Evolutionary conservation across 1,140 invertebrate species (phyloP).

Genomic region (Drosophila prosaltans): DNA sequence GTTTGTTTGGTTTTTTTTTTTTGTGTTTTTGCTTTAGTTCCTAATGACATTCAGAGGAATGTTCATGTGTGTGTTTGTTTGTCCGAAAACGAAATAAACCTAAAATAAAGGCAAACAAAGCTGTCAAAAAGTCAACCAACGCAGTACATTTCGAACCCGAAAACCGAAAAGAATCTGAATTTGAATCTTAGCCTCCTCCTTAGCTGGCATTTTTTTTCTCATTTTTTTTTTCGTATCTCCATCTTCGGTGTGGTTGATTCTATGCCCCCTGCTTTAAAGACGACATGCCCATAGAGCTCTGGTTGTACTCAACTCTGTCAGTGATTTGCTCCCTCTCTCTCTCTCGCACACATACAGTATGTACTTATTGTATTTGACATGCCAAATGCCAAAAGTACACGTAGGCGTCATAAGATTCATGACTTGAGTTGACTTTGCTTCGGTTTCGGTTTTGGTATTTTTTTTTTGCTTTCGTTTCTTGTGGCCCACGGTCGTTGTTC

Average conservation of each 20-base stretch:
- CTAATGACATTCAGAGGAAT: constrained; percentile 19
- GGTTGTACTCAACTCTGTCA: constrained; percentile 1
- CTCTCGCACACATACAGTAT: constrained; percentile 2
- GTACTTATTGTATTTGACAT: constrained; percentile 82
- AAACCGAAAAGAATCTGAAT: not conserved
- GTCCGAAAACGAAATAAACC: constrained; percentile 6
- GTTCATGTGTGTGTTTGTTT: not conserved
- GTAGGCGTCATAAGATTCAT: constrained; percentile 16
- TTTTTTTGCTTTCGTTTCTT: constrained; percentile 13
- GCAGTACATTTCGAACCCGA: constrained; percentile 14
- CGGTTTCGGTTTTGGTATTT: not conserved
- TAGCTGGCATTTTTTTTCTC: not conserved
- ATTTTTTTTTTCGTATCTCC: constrained; percentile 13
- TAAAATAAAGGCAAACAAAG: constrained; percentile 2
- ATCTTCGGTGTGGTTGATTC: constrained; percentile 15
- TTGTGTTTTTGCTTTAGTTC: not conserved
- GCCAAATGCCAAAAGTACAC: constrained; percentile 81
- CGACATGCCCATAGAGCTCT: constrained; percentile 5
- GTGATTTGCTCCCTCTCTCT: not conserved
- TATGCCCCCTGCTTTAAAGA: constrained; percentile 13
- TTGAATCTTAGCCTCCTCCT: constrained; percentile 15
- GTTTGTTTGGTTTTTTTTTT: not conserved
- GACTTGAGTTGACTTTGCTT: constrained; percentile 51
- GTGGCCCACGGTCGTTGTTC: constrained; percentile 56
- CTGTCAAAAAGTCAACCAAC: constrained; percentile 22